Evolutionary conservation across 1,140 invertebrate species (phyloP).

Genomic region (Hyles euphorbiae): DNA sequence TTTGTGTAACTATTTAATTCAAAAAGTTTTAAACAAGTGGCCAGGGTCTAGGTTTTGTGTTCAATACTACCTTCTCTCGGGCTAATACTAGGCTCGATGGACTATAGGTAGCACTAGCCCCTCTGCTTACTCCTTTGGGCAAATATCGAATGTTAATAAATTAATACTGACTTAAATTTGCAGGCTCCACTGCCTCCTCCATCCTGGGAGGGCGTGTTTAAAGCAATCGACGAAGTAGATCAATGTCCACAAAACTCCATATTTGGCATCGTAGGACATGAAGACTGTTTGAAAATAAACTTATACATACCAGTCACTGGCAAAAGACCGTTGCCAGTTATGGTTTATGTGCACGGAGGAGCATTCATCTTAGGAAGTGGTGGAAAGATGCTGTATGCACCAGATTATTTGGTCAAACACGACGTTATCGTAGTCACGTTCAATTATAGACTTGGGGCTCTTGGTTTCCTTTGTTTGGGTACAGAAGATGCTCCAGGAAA

Average conservation of each 20-base stretch:
- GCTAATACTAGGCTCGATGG: no score
- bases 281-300: constrained; percentile 63
- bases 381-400: constrained; percentile 72
- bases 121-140: no score
- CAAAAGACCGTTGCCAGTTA: constrained; percentile 70
- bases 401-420: constrained; percentile 80
- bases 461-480: constrained; percentile 80
- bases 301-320: constrained; percentile 51
- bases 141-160: no score
- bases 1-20: no score
- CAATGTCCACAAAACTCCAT: constrained; percentile 42
- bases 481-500: constrained; percentile 77
- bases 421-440: constrained; percentile 81
- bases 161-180: constrained; percentile 6
- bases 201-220: constrained; percentile 50
- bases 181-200: constrained; percentile 60
- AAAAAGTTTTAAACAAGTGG: no score
- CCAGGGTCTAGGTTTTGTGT: no score
- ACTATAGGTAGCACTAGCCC: no score
- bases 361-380: constrained; percentile 77
- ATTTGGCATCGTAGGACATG: constrained; percentile 36
- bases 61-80: no score
- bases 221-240: constrained; percentile 44
- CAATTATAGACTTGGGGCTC: constrained; percentile 80
- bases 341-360: constrained; percentile 82